A percentile compares a stretch with the other conserved stretches of the same genome.
Evolutionary conservation across 2,888 invertebrate genomes (phyloP).

Genomic region (Agrenia bidenticulata): DNA sequence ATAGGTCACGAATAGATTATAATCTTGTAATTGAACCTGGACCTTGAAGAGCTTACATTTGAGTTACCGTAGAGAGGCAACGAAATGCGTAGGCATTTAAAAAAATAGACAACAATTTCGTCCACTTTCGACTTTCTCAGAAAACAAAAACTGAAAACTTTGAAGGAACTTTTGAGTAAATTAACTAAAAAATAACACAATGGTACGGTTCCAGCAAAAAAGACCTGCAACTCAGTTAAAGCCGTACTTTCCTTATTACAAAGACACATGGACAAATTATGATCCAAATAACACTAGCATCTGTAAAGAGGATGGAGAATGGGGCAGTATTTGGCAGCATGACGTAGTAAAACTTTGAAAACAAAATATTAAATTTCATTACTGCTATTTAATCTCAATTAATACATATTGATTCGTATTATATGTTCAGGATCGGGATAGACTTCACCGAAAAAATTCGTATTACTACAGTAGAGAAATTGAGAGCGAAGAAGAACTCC

Average conservation of each 20-base stretch:
- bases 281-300: neutral
- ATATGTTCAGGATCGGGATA: conserved; percentile 7
- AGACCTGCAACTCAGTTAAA: neutral
- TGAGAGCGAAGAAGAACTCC: neutral
- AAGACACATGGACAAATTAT: neutral
- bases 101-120: too few species aligned
- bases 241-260: conserved; percentile 10
- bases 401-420: neutral
- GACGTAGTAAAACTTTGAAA: neutral
- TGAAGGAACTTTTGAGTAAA: too few species aligned
- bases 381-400: neutral
- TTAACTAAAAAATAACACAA: too few species aligned
- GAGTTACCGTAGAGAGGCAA: too few species aligned
- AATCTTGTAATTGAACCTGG: too few species aligned
- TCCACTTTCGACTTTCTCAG: too few species aligned
- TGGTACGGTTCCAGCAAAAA: conserved; percentile 8
- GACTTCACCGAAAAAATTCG: conserved; percentile 13
- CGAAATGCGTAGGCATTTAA: too few species aligned
- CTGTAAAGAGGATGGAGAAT: neutral
- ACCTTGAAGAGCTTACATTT: too few species aligned
- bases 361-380: neutral
- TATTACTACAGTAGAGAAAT: conserved; percentile 11
- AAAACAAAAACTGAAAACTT: too few species aligned
- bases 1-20: too few species aligned
- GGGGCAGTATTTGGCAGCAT: neutral